Evolutionary conservation across 2,888 invertebrate species (phyloP).

Genomic region (Drosophila maculinotata): DNA sequence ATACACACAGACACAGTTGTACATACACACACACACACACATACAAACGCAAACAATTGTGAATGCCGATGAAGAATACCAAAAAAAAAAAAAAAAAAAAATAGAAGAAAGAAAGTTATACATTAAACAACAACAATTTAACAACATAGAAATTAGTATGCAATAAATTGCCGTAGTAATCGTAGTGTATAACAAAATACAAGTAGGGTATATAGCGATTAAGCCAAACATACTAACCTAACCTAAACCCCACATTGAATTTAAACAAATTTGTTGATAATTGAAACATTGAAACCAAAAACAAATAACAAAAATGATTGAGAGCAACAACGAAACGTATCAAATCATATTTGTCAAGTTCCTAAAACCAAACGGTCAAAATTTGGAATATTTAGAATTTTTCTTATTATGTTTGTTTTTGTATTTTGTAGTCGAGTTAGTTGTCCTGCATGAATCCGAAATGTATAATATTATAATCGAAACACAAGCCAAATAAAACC

Average conservation of each 20-base stretch:
- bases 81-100: conserved; percentile 33
- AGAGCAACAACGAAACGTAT: conserved; percentile 11
- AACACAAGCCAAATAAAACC: conserved; percentile 60
- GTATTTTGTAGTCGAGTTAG: conserved; percentile 2
- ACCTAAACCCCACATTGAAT: conserved; percentile 23
- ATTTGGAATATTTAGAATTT: conserved; percentile 25
- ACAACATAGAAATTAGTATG: conserved; percentile 11
- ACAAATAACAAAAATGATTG: conserved; percentile 17
- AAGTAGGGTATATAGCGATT: too few species aligned
- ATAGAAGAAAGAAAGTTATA: conserved; percentile 23
- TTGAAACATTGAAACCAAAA: conserved; percentile 44
- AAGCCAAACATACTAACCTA: background rate
- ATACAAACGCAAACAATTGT: conserved; percentile 40
- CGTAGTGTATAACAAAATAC: conserved; percentile 16
- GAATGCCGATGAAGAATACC: conserved; percentile 37
- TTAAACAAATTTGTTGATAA: conserved; percentile 46
- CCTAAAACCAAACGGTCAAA: conserved; percentile 42
- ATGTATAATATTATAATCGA: conserved; percentile 40
- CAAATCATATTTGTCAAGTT: conserved; percentile 43
- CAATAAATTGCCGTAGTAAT: conserved; percentile 22
- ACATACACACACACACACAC: conserved; percentile 20
- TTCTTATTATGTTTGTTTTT: conserved; percentile 17
- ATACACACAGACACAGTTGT: conserved; percentile 8
- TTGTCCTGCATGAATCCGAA: conserved; percentile 2
- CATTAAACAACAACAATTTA: conserved; percentile 22